Evolutionary conservation across 1,140 invertebrate species (phyloP).

Genomic region (Diploscapter pachys): DNA sequence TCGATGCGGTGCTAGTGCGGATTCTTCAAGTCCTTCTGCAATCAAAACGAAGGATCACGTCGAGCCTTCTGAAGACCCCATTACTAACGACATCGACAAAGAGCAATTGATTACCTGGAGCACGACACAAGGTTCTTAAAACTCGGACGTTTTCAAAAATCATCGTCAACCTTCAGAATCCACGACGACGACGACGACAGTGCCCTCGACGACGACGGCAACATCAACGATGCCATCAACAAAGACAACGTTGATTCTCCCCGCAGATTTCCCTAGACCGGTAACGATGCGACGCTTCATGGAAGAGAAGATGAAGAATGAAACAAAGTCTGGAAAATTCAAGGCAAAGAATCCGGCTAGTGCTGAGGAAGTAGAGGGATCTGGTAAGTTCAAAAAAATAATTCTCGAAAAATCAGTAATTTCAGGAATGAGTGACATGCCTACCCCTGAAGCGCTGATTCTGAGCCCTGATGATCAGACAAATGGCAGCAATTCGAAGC

Average conservation of each 20-base stretch:
- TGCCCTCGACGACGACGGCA: slow-evolving; percentile 20
- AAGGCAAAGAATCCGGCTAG: not conserved
- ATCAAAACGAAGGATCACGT: slow-evolving; percentile 3
- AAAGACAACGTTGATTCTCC: slow-evolving; percentile 17
- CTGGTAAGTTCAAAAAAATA: not conserved
- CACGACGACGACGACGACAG: slow-evolving; percentile 18
- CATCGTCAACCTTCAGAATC: slow-evolving; percentile 23
- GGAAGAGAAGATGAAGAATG: slow-evolving; percentile 4
- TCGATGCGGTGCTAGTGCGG: slow-evolving; percentile 39
- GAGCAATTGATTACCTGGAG: slow-evolving; percentile 42
- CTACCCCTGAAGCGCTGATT: slow-evolving; percentile 10
- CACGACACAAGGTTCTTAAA: slow-evolving; percentile 13
- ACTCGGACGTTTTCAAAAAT: slow-evolving; percentile 12
- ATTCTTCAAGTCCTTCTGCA: slow-evolving; percentile 3
- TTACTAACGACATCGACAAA: slow-evolving; percentile 39
- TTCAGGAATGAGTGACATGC: slow-evolving; percentile 16
- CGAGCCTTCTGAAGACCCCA: slow-evolving; percentile 7
- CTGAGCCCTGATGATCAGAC: slow-evolving; percentile 10
- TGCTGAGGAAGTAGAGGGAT: slow-evolving; percentile 2
- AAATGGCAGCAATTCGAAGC: not conserved
- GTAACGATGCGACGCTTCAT: not conserved
- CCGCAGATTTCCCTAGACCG: slow-evolving; percentile 12
- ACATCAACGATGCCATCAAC: slow-evolving; percentile 35
- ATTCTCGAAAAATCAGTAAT: not conserved
- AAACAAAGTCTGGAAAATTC: slow-evolving; percentile 7